phyloP scores from a whole-genome alignment of 2,888 invertebrate species.

The Busseola fusca region DNA sequence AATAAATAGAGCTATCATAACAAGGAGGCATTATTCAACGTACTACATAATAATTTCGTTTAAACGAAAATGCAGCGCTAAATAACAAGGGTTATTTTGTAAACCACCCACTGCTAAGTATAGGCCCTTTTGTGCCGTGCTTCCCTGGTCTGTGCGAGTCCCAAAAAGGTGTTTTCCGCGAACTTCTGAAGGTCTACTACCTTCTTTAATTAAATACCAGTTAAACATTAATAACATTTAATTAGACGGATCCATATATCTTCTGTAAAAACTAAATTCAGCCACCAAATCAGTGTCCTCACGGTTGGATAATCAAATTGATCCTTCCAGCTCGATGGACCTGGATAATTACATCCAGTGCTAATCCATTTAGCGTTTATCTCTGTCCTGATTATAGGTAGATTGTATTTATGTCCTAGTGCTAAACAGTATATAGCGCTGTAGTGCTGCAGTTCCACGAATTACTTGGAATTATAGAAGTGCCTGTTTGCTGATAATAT shows the following conservation, averaged over 20 bases:
- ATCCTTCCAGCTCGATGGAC: conserved; percentile 31
- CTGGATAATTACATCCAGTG: conserved; percentile 32
- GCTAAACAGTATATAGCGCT: conserved; percentile 4
- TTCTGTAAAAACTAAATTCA: not conserved
- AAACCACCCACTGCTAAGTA: not conserved
- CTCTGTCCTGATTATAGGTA: not conserved
- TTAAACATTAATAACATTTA: not conserved
- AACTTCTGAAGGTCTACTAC: not conserved
- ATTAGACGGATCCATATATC: not conserved
- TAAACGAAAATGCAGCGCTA: not conserved
- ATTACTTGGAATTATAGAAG: not conserved
- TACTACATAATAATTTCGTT: not conserved
- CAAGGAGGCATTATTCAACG: not conserved
- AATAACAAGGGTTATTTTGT: not conserved
- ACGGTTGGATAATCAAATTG: conserved; percentile 31
- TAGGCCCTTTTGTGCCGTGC: not conserved
- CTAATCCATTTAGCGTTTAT: conserved; percentile 18
- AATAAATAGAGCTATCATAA: conserved; percentile 1
- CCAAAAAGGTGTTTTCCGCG: not conserved
- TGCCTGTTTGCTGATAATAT: not conserved
- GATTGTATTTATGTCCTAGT: not conserved
- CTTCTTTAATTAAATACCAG: not conserved
- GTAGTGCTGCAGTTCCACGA: not conserved
- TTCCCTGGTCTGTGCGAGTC: not conserved
- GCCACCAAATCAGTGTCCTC: conserved; percentile 24